These are phyloP conservation scores for Paralvinella palmiformis DNA, from an alignment of 1,140 invertebrate species.

Conservation along the genomic window DNA sequence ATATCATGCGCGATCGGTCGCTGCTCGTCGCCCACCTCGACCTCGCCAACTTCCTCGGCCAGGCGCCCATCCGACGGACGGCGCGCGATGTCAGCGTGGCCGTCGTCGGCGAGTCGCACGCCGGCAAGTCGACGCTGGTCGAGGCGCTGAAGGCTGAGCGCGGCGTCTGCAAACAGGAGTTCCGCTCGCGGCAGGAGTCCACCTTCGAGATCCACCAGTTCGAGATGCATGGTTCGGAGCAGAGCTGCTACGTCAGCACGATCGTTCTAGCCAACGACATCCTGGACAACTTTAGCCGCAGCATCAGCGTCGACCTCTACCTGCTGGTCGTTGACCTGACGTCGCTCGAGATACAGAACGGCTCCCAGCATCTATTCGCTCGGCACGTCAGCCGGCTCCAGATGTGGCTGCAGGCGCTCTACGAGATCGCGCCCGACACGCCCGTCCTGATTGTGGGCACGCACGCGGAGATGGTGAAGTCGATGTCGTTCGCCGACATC, in stretches of 20 bases:
- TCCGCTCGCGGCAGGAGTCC: background rate
- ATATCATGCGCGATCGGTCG: conserved; percentile 11
- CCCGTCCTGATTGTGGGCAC: conserved; percentile 20
- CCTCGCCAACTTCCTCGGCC: conserved; percentile 15
- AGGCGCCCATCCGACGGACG: background rate
- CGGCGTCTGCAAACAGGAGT: conserved; percentile 12
- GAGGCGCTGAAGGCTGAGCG: conserved; percentile 18
- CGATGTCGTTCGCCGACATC: conserved; percentile 18
- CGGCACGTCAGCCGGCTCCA: conserved; percentile 19
- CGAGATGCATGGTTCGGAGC: conserved; percentile 9
- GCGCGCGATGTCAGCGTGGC: conserved; percentile 17
- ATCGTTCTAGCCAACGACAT: conserved; percentile 21
- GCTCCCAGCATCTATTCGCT: conserved; percentile 22
- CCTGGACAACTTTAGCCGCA: conserved; percentile 17
- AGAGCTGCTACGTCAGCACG: conserved; percentile 15
- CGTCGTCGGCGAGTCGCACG: conserved; percentile 21
- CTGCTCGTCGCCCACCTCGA: conserved; percentile 17
- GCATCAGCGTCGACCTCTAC: conserved; percentile 17
- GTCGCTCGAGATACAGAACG: conserved; percentile 20
- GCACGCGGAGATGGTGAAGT: conserved; percentile 20
- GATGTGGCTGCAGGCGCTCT: conserved; percentile 22
- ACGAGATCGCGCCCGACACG: conserved; percentile 19
- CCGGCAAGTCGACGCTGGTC: conserved; percentile 19
- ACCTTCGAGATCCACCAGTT: conserved; percentile 22
- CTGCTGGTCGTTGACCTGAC: conserved; percentile 19